These are phyloP conservation scores for Baryphthengus martii DNA, from an alignment of 2,113 vertebrate genomes.

Conservation along the genomic window DNA sequence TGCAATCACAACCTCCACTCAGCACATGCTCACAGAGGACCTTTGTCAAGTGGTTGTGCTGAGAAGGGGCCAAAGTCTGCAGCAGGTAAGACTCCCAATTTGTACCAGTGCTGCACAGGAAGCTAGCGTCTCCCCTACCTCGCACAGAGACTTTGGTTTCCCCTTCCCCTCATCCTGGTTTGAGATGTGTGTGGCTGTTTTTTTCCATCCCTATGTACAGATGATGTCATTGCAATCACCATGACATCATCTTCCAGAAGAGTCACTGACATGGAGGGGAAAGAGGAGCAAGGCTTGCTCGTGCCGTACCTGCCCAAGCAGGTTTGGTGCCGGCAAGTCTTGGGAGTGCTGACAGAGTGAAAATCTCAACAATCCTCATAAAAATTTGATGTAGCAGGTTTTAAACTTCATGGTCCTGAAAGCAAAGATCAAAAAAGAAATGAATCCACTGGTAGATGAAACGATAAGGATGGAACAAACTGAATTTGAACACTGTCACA, in stretches of 20 bases:
- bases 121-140: neutral
- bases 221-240: neutral
- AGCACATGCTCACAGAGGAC: accelerated
- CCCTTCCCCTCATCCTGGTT: neutral
- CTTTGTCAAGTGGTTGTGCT: neutral
- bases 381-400: neutral
- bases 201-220: accelerated
- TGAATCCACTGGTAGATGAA: neutral
- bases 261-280: neutral
- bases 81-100: neutral
- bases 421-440: neutral
- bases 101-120: neutral
- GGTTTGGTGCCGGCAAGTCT: neutral
- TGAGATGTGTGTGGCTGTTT: neutral
- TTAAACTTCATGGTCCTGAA: neutral
- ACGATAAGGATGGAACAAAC: neutral
- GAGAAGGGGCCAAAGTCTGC: neutral
- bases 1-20: no score
- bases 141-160: neutral
- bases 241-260: neutral
- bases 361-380: neutral
- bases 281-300: neutral
- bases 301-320: neutral
- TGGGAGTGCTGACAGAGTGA: neutral
- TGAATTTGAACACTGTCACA: neutral